Evolutionary conservation across 2,113 vertebrate genomes (phyloP).

Genomic region (Spermophilus dauricus): DNA sequence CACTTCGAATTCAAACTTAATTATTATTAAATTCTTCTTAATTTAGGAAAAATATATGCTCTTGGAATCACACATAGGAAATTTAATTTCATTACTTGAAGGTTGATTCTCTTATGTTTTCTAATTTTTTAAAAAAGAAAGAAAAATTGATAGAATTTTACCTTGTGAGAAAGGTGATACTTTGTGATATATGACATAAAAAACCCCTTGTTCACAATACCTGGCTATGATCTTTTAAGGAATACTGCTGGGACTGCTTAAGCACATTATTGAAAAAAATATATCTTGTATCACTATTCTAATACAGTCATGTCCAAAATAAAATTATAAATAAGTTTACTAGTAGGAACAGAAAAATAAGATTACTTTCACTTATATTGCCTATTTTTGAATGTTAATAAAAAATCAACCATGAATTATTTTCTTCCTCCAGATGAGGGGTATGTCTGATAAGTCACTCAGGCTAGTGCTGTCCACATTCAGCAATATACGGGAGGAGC

Average conservation of each 20-base stretch:
- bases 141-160: conserved; percentile 18
- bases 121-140: conserved; percentile 56
- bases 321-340: conserved; percentile 49
- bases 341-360: conserved; percentile 20
- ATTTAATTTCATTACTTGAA: conserved; percentile 53
- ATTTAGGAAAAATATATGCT: not conserved
- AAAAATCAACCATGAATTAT: not conserved
- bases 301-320: conserved; percentile 13
- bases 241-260: conserved; percentile 43
- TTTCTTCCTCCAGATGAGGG: conserved; percentile 91
- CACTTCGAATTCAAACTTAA: conserved; percentile 31
- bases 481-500: conserved; percentile 95
- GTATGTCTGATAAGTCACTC: conserved; percentile 95
- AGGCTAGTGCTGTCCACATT: conserved; percentile 96
- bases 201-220: not conserved
- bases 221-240: conserved; percentile 37
- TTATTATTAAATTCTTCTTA: conserved; percentile 3
- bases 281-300: not conserved
- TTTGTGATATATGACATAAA: not conserved
- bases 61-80: conserved; percentile 15
- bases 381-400: conserved; percentile 52
- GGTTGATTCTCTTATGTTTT: not conserved
- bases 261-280: conserved; percentile 1
- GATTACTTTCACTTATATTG: conserved; percentile 12
- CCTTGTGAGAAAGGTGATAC: not conserved